These are phyloP conservation scores for Drosophila prolongata DNA, from an alignment of 2,888 invertebrate genomes.

Conservation along the genomic window DNA sequence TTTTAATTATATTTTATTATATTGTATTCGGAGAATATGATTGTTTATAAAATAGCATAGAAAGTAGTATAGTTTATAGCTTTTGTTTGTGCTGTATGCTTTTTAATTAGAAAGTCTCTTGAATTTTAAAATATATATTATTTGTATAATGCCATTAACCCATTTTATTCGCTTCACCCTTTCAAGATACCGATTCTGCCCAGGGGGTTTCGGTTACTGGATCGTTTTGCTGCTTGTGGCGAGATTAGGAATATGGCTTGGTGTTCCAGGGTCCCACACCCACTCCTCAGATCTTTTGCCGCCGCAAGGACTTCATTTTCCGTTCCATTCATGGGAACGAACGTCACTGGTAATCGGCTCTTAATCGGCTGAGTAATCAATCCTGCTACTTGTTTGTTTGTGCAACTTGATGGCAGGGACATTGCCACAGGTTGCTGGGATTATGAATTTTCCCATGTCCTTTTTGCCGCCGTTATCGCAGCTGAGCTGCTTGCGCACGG, in stretches of 20 bases:
- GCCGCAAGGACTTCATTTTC: constrained; percentile 9
- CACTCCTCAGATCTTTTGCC: constrained; percentile 59
- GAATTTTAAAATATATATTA: too few relatives aligned
- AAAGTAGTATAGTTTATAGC: too few relatives aligned
- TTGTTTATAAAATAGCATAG: too few relatives aligned
- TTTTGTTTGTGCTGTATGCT: too few relatives aligned
- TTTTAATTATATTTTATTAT: too few relatives aligned
- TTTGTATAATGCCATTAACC: background rate
- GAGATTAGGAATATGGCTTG: constrained; percentile 63
- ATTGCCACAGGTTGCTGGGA: constrained; percentile 77
- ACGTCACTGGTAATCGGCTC: constrained; percentile 46
- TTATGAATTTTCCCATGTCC: constrained; percentile 71
- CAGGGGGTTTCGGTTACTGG: background rate
- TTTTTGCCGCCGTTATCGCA: constrained; percentile 81
- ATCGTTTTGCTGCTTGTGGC: constrained; percentile 67
- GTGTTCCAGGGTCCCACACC: constrained; percentile 31
- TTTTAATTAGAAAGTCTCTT: background rate
- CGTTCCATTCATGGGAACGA: constrained; percentile 67
- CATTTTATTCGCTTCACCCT: background rate
- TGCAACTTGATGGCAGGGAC: constrained; percentile 67
- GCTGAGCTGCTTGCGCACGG: constrained; percentile 82
- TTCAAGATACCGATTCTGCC: background rate
- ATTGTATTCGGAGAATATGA: too few relatives aligned
- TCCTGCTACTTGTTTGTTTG: constrained; percentile 46
- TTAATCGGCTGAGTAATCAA: constrained; percentile 75